phyloP scores from a whole-genome alignment of 2,888 invertebrate genomes.

The Callinectes sapidus region DNA sequence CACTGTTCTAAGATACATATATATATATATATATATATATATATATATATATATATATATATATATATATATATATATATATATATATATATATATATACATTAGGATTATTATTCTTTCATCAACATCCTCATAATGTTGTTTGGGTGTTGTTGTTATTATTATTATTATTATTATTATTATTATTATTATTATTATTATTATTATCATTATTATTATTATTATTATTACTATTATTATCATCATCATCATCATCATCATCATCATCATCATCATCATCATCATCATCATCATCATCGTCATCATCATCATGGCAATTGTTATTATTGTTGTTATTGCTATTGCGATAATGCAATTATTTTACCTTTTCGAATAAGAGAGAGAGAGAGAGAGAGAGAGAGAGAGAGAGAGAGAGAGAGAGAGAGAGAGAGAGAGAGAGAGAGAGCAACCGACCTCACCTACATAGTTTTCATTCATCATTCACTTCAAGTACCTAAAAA shows the following conservation, averaged over 20 bases:
- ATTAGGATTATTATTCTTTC: too few species aligned
- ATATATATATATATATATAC: too few species aligned
- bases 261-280: background rate
- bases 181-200: background rate
- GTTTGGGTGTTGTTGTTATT: too few species aligned
- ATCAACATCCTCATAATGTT: too few species aligned
- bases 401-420: background rate
- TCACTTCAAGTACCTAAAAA: background rate
- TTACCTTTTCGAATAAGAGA: background rate
- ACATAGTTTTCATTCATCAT: slow-evolving; percentile 1
- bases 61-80: too few species aligned
- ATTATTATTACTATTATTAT: background rate
- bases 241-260: background rate
- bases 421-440: background rate
- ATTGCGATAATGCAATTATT: background rate
- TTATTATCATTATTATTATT: background rate
- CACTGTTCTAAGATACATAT: too few species aligned
- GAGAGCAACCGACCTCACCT: background rate
- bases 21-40: too few species aligned
- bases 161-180: background rate
- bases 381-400: slow-evolving; percentile 1
- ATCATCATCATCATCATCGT: background rate
- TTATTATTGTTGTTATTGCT: background rate
- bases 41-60: too few species aligned
- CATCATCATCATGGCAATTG: background rate